These are phyloP conservation scores for Muscicapa adusta DNA, from an alignment of 2,113 vertebrate genomes.

Conservation along the genomic window DNA sequence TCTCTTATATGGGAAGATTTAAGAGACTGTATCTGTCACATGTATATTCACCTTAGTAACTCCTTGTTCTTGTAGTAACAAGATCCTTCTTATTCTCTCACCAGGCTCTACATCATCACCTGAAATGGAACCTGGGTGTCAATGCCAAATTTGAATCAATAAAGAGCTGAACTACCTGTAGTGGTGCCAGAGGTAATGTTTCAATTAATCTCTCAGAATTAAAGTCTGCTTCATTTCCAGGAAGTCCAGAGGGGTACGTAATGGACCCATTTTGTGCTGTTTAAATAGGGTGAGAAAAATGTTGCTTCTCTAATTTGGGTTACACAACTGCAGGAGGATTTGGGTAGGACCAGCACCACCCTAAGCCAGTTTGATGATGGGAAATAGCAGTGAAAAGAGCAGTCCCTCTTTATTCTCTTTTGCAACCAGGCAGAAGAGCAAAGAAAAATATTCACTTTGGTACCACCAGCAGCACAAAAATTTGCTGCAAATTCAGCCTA, in stretches of 20 bases:
- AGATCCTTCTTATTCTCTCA: background rate
- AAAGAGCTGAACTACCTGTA: slow-evolving; percentile 4
- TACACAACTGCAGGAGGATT: background rate
- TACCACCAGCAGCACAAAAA: background rate
- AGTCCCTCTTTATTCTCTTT: background rate
- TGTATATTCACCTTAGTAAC: background rate
- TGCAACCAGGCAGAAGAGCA: background rate
- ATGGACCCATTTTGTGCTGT: background rate
- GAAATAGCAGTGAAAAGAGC: background rate
- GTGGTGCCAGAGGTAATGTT: slow-evolving; percentile 21
- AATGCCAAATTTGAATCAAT: slow-evolving; percentile 17
- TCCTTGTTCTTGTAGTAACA: background rate
- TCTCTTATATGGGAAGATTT: background rate
- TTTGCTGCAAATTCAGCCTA: background rate
- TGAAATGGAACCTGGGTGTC: background rate
- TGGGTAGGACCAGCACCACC: background rate
- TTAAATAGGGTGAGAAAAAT: background rate
- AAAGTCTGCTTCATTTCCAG: slow-evolving; percentile 40
- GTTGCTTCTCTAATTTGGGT: background rate
- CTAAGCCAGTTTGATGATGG: background rate
- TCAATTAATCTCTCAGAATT: slow-evolving; percentile 18
- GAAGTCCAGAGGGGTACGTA: slow-evolving; percentile 15
- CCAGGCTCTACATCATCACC: background rate
- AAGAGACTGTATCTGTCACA: background rate
- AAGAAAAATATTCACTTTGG: background rate